Percentiles rank a stretch among this genome's conserved stretches.
Evolutionary conservation across 2,113 vertebrate genomes (phyloP).

Genomic region (Anguilla rostrata): DNA sequence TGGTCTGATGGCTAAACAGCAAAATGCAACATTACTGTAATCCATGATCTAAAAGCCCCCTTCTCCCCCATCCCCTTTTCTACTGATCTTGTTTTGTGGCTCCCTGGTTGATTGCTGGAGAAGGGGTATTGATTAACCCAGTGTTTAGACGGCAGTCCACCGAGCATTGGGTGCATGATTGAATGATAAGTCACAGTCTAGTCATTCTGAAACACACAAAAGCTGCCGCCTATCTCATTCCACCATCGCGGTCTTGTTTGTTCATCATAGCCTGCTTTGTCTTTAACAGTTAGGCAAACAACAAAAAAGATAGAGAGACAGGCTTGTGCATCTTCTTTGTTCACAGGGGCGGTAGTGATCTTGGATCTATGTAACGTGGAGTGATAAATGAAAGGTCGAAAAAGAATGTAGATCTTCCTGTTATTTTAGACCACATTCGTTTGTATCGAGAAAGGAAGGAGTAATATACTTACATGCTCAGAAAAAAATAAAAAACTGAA

Average conservation of each 20-base stretch:
- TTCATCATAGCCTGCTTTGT: conserved; percentile 22
- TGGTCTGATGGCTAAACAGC: conserved; percentile 70
- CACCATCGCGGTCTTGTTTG: conserved; percentile 26
- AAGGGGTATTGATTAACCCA: conserved; percentile 60
- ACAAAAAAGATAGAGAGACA: neutral
- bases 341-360: neutral
- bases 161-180: conserved; percentile 35
- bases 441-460: neutral
- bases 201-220: conserved; percentile 36
- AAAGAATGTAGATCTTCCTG: neutral
- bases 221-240: conserved; percentile 47
- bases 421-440: neutral
- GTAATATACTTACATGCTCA: neutral
- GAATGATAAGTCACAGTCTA: conserved; percentile 44
- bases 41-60: conserved; percentile 56
- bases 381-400: neutral
- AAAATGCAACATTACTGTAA: conserved; percentile 60
- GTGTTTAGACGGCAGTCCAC: conserved; percentile 56
- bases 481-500: too few species aligned
- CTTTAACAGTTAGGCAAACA: conserved; percentile 12
- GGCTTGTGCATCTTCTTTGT: neutral
- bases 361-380: neutral
- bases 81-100: conserved; percentile 52
- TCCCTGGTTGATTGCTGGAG: conserved; percentile 59
- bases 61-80: conserved; percentile 45